Evolutionary conservation across 35 echinoderm and acorn worm species (phyloP).

Genomic region (Apostichopus japonicus): DNA sequence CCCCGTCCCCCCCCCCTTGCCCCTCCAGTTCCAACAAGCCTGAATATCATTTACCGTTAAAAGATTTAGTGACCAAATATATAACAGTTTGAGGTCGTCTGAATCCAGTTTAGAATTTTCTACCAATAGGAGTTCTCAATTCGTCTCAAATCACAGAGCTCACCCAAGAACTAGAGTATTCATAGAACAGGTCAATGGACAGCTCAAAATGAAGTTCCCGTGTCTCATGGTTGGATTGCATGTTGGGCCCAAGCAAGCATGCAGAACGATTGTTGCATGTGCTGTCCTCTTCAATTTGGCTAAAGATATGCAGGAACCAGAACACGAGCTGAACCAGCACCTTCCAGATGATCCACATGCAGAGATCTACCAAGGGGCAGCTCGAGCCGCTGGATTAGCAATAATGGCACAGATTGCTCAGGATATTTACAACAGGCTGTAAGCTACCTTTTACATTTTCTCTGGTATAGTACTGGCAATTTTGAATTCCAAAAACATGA

Average conservation of each 20-base stretch:
- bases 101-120: too few species aligned
- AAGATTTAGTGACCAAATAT: too few species aligned
- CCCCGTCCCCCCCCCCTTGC: too few species aligned
- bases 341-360: background rate
- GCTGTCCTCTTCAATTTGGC: constrained; percentile 66
- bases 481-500: too few species aligned
- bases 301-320: constrained; percentile 63
- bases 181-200: constrained; percentile 75
- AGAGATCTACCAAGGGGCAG: constrained; percentile 21
- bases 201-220: constrained; percentile 76
- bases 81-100: too few species aligned
- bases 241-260: constrained; percentile 60
- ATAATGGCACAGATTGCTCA: background rate
- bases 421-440: background rate
- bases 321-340: background rate
- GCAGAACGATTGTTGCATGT: constrained; percentile 54
- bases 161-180: constrained; percentile 49
- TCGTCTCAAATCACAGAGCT: background rate
- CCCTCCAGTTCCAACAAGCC: too few species aligned
- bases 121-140: too few species aligned
- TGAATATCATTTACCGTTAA: too few species aligned
- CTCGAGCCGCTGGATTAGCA: background rate
- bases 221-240: constrained; percentile 62
- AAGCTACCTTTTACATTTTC: too few species aligned
- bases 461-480: too few species aligned